These are phyloP conservation scores for Danionella cerebrum DNA, from an alignment of 2,113 vertebrate genomes.

Conservation along the genomic window DNA sequence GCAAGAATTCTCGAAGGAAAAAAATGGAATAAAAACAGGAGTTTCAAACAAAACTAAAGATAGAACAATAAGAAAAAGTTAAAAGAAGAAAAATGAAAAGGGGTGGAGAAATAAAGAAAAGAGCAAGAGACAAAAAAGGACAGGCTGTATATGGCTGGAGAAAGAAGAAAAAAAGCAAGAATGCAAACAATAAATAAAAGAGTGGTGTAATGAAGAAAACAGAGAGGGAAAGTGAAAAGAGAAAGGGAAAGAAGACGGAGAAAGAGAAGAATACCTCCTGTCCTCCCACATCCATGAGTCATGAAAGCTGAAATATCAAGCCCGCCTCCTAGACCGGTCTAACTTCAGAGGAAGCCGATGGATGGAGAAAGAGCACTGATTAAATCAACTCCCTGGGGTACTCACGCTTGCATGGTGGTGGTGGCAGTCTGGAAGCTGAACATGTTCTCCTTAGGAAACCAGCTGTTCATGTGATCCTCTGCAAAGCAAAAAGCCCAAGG, in stretches of 20 bases:
- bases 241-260: neutral
- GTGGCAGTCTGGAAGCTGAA: constrained; percentile 95
- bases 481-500: constrained; percentile 44
- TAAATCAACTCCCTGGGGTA: constrained; percentile 40
- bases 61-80: neutral
- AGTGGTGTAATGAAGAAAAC: too few species aligned
- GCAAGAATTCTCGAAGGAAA: neutral
- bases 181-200: neutral
- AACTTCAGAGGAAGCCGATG: neutral
- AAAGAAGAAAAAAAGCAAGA: neutral
- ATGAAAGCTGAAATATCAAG: neutral
- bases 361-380: neutral
- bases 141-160: too few species aligned
- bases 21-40: neutral
- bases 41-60: neutral
- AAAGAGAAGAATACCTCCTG: neutral
- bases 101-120: neutral
- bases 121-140: neutral
- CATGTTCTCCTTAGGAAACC: constrained; percentile 96
- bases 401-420: constrained; percentile 99
- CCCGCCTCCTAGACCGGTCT: neutral
- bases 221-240: neutral
- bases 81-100: neutral
- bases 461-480: constrained; percentile 84
- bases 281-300: constrained; percentile 15